Base-by-base conservation (phyloP, 92 coral and sea anemone genomes). In the Ricordea florida region DNA sequence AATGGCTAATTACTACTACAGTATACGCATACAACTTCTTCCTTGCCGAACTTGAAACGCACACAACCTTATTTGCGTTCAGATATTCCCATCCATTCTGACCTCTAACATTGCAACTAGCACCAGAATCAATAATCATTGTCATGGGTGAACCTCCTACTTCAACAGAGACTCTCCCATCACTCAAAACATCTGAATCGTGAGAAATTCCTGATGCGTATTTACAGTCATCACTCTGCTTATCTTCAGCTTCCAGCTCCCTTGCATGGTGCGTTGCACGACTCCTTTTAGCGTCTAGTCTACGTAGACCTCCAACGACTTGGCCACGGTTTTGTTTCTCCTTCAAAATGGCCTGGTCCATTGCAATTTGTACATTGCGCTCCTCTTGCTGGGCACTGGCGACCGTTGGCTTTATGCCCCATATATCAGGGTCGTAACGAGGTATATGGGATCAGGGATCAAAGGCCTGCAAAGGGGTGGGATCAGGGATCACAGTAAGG, bases 61-160 rank as follows among this genome's bases (percentile, higher is more conserved):
- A 67, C 15, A 56, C 26, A 0, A 67, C 66, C 29, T 38, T 46
- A 10, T 62, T 42, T 2, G 49, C 45, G n/a, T 82, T 82, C 82
- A 82, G 20, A 35, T 48, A 44, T 20, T 74, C 72, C 88, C 82
- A 65, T 26, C 36, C 34, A 26, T 29, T 57, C 10, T 62, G 62
- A 45, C 56, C 79, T 23, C 72, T 17, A 27, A 64, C 66, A 50
- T 53, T 82, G 62, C 83, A 75, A 6, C 77, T 22, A 21, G 73
- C 80, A 49, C 88, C 83, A n/a, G 72, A 82, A 32, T 65, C 82
- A 30, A 82, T 82, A 7, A 69, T 38, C 70, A 82, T 43, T 10
- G 59, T 43, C 44, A 82, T 55, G 17, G 62, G 37, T 43, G 66
- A 9, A 4, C 83, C 88, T 9, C 76, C 78, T n/a, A 74, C 24